Conservation (phyloP, 2,797 vertebrate species). For the Danio choprae region DNA sequence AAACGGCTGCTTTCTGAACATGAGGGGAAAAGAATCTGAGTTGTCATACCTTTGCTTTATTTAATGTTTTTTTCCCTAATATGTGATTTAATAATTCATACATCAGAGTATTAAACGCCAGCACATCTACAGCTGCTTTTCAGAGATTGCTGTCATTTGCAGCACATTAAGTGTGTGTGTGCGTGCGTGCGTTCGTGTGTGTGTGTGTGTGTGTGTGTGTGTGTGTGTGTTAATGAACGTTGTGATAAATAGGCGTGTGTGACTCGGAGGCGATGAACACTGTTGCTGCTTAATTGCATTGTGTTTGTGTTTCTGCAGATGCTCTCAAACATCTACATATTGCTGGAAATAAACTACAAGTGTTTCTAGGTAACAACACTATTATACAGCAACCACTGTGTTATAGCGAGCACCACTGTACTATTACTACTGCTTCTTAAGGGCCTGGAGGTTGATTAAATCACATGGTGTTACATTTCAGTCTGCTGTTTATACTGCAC, state of each 20-base stretch:
- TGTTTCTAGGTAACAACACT: slow-evolving; percentile 3
- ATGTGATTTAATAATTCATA: neutral
- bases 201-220: neutral
- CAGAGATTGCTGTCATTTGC: neutral
- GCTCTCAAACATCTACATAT: neutral
- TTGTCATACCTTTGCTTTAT: too few species aligned
- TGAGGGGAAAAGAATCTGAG: too few species aligned
- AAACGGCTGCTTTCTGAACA: too few species aligned
- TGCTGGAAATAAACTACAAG: neutral
- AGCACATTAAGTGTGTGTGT: neutral
- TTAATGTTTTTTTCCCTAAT: too few species aligned
- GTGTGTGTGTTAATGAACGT: neutral
- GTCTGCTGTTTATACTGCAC: neutral
- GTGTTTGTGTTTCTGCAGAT: neutral
- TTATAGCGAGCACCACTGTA: neutral
- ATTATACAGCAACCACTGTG: neutral
- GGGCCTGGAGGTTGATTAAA: neutral
- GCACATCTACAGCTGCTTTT: neutral
- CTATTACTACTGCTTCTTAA: neutral
- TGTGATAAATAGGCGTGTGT: neutral
- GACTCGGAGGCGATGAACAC: neutral
- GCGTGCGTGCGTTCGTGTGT: neutral
- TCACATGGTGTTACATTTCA: neutral
- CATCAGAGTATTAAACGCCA: neutral
- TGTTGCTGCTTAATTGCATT: neutral